phyloP scores from a whole-genome alignment of 2,888 invertebrate genomes.

The Lobophora halterata region DNA sequence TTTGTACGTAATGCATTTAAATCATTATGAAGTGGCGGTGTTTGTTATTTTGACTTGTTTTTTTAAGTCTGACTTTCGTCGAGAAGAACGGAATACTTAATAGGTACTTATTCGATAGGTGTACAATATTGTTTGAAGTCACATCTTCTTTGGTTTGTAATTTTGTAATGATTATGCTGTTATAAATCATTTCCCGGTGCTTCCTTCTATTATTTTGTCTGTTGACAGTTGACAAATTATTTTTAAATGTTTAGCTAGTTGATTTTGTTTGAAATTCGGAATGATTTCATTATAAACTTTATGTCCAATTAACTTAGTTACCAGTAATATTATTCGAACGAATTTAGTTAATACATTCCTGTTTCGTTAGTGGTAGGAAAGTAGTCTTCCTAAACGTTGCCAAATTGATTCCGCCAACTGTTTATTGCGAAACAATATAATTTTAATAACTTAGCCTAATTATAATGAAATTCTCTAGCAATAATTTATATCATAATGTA shows the following conservation, averaged over 20 bases:
- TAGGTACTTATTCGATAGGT: slow-evolving; percentile 5
- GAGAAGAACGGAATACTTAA: not conserved
- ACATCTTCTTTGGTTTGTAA: slow-evolving; percentile 14
- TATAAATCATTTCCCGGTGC: slow-evolving; percentile 70
- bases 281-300: slow-evolving; percentile 52
- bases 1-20: slow-evolving; percentile 4
- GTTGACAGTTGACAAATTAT: slow-evolving; percentile 74
- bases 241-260: slow-evolving; percentile 70
- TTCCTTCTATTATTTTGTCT: slow-evolving; percentile 76
- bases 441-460: slow-evolving; percentile 69
- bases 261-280: slow-evolving; percentile 61
- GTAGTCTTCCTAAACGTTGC: slow-evolving; percentile 81
- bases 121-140: slow-evolving; percentile 10
- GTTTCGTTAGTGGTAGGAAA: slow-evolving; percentile 79
- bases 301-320: slow-evolving; percentile 72
- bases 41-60: slow-evolving; percentile 14
- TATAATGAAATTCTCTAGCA: slow-evolving; percentile 77
- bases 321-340: slow-evolving; percentile 75
- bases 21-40: not conserved
- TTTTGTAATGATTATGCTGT: slow-evolving; percentile 37
- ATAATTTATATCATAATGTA: slow-evolving; percentile 76
- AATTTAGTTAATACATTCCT: slow-evolving; percentile 78
- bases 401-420: slow-evolving; percentile 77
- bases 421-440: slow-evolving; percentile 73
- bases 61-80: slow-evolving; percentile 5